Evolutionary conservation across 1,140 invertebrate genomes (phyloP).

Genomic region (Atopsyche davidsoni): DNA sequence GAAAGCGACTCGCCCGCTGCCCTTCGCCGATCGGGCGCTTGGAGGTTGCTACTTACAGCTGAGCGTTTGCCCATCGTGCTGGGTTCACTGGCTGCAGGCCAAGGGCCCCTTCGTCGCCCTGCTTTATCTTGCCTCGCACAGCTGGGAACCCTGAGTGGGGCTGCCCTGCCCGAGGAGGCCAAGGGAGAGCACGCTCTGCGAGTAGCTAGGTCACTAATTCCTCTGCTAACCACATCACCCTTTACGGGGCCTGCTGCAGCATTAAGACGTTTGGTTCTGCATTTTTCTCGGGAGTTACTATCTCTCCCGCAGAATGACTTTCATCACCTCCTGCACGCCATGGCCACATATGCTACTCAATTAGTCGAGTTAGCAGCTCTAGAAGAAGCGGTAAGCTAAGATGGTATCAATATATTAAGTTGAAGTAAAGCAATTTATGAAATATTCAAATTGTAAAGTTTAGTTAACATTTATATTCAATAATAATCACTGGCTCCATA

Average conservation of each 20-base stretch:
- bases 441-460: not conserved
- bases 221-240: slow-evolving; percentile 59
- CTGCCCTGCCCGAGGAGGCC: slow-evolving; percentile 55
- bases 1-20: slow-evolving; percentile 61
- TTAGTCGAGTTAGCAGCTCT: slow-evolving; percentile 18
- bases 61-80: slow-evolving; percentile 67
- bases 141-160: slow-evolving; percentile 59
- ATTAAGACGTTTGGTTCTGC: slow-evolving; percentile 56
- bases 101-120: slow-evolving; percentile 67
- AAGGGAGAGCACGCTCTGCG: slow-evolving; percentile 62
- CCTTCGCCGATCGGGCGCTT: slow-evolving; percentile 53
- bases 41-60: slow-evolving; percentile 73
- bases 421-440: not conserved
- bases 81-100: slow-evolving; percentile 79
- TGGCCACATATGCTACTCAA: slow-evolving; percentile 16
- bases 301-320: slow-evolving; percentile 43
- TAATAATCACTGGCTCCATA: no score
- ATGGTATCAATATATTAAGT: no score
- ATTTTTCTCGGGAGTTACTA: slow-evolving; percentile 54
- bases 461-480: no score
- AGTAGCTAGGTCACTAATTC: slow-evolving; percentile 62
- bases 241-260: slow-evolving; percentile 63
- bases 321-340: slow-evolving; percentile 26
- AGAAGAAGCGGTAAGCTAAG: slow-evolving; percentile 24
- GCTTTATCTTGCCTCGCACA: slow-evolving; percentile 68